Evolutionary conservation across 23 tunicate species (phyloP).

Genomic region (Ciona savignyi): DNA sequence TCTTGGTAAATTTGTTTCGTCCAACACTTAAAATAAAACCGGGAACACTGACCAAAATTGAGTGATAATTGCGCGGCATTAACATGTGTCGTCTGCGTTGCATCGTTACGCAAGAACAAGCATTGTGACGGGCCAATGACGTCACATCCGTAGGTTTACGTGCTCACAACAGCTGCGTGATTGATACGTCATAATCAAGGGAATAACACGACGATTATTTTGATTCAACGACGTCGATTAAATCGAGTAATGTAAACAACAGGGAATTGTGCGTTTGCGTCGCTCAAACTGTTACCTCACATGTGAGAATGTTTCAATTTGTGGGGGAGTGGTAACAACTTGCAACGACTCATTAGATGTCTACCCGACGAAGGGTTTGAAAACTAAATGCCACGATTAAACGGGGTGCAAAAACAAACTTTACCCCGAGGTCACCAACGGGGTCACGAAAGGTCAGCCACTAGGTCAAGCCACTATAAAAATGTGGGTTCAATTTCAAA

Average conservation of each 20-base stretch:
- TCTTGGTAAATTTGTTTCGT: too few relatives aligned
- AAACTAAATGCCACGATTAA: neutral
- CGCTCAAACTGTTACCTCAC: too few relatives aligned
- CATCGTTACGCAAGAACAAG: neutral
- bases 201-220: neutral
- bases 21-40: too few relatives aligned
- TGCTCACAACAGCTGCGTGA: neutral
- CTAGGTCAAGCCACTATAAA: neutral
- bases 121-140: neutral
- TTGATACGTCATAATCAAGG: neutral
- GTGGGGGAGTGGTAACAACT: too few relatives aligned
- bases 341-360: too few relatives aligned
- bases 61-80: neutral
- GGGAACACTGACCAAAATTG: neutral
- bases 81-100: neutral
- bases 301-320: too few relatives aligned
- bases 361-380: too few relatives aligned
- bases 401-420: neutral
- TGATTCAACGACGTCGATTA: neutral
- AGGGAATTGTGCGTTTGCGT: too few relatives aligned
- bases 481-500: neutral
- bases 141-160: neutral
- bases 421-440: neutral
- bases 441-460: neutral
- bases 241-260: too few relatives aligned